These are phyloP conservation scores for Drosophila nigromelanica DNA, from an alignment of 1,140 invertebrate species.

Conservation along the genomic window DNA sequence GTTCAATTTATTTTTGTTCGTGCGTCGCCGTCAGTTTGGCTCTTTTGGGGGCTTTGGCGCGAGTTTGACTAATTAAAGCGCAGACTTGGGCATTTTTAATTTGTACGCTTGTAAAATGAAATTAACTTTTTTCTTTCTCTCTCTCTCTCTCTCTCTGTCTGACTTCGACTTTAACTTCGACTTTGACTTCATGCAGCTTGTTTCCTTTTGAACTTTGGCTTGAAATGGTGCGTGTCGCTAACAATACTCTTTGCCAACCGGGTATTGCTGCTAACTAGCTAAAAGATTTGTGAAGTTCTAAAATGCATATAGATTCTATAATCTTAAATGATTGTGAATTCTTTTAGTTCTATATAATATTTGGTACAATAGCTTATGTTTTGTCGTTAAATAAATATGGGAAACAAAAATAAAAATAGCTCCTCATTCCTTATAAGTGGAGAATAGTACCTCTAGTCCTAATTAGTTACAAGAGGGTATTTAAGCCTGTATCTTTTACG, in stretches of 20 bases:
- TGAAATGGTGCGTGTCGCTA: conserved; percentile 66
- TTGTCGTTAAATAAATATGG: too few relatives aligned
- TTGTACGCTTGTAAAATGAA: conserved; percentile 81
- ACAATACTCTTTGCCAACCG: conserved; percentile 19
- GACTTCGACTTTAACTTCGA: conserved; percentile 13
- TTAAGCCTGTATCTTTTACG: background rate
- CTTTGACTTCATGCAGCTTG: conserved; percentile 73
- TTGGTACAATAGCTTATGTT: too few relatives aligned
- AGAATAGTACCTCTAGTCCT: background rate
- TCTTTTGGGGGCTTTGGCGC: conserved; percentile 70
- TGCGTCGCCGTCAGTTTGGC: conserved; percentile 57
- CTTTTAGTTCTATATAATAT: too few relatives aligned
- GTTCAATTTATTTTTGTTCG: conserved; percentile 51
- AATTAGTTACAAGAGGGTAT: conserved; percentile 9
- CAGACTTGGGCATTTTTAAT: conserved; percentile 81
- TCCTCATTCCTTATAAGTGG: too few relatives aligned
- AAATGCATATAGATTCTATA: background rate
- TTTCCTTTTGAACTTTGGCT: conserved; percentile 81
- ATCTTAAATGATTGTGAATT: too few relatives aligned
- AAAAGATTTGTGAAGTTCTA: background rate
- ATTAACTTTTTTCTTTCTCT: conserved; percentile 66
- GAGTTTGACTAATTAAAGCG: conserved; percentile 82
- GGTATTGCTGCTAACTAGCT: background rate
- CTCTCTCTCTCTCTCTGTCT: conserved; percentile 13
- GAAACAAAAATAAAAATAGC: too few relatives aligned